A percentile compares a stretch with the other conserved stretches of the same genome.
phyloP scores from a whole-genome alignment of 1,140 invertebrate genomes.

The Eurosta solidaginis region DNA sequence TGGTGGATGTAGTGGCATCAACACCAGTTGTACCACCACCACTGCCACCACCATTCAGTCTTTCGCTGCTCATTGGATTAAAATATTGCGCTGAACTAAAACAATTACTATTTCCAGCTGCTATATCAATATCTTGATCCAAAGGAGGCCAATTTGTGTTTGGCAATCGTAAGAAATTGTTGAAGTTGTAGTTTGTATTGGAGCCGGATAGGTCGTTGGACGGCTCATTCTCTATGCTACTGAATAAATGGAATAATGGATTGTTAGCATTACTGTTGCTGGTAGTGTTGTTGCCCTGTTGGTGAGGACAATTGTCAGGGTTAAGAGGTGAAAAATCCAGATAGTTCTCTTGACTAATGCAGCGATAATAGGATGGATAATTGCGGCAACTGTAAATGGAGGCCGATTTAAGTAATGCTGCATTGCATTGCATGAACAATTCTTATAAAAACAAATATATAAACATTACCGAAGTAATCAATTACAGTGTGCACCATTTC shows the following conservation, averaged over 20 bases:
- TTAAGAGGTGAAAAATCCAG: background rate
- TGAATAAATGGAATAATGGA: background rate
- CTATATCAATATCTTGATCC: background rate
- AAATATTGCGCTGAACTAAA: background rate
- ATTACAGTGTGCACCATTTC: background rate
- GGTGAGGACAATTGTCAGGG: background rate
- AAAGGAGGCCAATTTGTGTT: background rate
- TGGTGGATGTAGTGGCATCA: background rate
- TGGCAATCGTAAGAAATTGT: slow-evolving; percentile 3
- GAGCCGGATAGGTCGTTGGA: background rate
- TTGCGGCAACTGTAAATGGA: background rate
- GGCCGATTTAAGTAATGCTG: too few relatives aligned
- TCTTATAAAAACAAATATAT: background rate
- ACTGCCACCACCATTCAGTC: background rate
- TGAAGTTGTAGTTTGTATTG: background rate
- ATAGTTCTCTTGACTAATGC: background rate
- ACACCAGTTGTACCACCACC: background rate
- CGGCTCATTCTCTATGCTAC: background rate
- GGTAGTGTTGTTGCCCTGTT: background rate
- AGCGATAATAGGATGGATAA: slow-evolving; percentile 7
- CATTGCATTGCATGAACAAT: background rate
- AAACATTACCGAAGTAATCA: background rate
- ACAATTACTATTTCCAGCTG: background rate
- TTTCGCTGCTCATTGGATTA: background rate
- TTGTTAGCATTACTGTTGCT: background rate